Conservation (phyloP, 2,797 vertebrate species). For the Rachycentron canadum region DNA sequence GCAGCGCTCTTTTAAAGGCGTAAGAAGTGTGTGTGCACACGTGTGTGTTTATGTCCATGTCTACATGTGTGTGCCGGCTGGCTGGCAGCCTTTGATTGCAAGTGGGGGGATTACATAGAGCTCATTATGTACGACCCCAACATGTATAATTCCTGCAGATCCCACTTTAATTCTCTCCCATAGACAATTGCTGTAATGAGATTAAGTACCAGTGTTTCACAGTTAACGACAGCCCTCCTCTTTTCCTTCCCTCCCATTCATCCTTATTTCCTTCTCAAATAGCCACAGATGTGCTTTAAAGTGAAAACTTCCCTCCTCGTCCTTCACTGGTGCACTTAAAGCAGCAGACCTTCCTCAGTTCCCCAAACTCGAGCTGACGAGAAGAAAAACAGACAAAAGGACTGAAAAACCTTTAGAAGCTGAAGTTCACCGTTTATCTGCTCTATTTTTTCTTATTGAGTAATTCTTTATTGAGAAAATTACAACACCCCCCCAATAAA, state of each 20-base stretch:
- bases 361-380: not conserved
- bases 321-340: slow-evolving; percentile 26
- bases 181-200: slow-evolving; percentile 87
- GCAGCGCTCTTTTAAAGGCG: slow-evolving; percentile 60
- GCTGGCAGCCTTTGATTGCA: slow-evolving; percentile 76
- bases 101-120: slow-evolving; percentile 81
- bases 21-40: slow-evolving; percentile 19
- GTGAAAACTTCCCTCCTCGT: slow-evolving; percentile 9
- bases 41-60: slow-evolving; percentile 11
- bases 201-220: slow-evolving; percentile 78
- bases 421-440: not conserved
- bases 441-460: too few relatives aligned
- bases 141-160: slow-evolving; percentile 86
- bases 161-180: slow-evolving; percentile 84
- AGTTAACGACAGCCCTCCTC: slow-evolving; percentile 56
- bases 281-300: slow-evolving; percentile 12
- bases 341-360: not conserved
- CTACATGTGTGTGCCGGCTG: slow-evolving; percentile 53
- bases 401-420: not conserved
- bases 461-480: too few relatives aligned
- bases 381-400: not conserved
- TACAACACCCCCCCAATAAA: too few relatives aligned
- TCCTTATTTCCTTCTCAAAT: slow-evolving; percentile 40
- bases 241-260: slow-evolving; percentile 9
- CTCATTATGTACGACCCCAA: slow-evolving; percentile 83